A percentile compares a stretch with the other conserved stretches of the same genome.
Evolutionary conservation across 2,888 invertebrate species (phyloP).

Genomic region (Xylota sylvarum): DNA sequence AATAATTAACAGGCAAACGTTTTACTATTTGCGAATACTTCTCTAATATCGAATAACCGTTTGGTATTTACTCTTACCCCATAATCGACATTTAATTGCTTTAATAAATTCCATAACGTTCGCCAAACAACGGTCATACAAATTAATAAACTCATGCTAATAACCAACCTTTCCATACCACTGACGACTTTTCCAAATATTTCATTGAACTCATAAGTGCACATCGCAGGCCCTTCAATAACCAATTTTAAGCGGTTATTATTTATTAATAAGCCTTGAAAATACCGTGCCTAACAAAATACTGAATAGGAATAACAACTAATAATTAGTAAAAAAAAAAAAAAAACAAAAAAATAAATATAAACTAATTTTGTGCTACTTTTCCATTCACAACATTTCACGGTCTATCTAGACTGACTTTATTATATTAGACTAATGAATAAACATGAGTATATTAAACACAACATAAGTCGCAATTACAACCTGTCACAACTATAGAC

Average conservation of each 20-base stretch:
- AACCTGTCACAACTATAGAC: constrained; percentile 13
- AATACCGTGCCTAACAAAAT: constrained; percentile 30
- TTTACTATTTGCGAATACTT: constrained; percentile 1
- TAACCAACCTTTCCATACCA: constrained; percentile 50
- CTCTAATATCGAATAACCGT: not conserved
- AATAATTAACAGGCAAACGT: constrained; percentile 30
- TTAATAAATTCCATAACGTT: constrained; percentile 42
- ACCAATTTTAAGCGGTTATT: constrained; percentile 53
- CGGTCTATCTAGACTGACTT: not conserved
- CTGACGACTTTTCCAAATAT: constrained; percentile 19
- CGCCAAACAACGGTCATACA: constrained; percentile 20
- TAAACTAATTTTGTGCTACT: constrained; percentile 10
- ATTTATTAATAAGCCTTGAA: constrained; percentile 36
- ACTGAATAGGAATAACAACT: constrained; percentile 7
- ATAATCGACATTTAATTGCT: constrained; percentile 59
- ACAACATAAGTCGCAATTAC: constrained; percentile 50
- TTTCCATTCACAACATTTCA: constrained; percentile 36
- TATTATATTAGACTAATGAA: constrained; percentile 19
- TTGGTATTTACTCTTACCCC: constrained; percentile 21
- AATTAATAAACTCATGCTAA: constrained; percentile 66
- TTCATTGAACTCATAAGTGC: constrained; percentile 8
- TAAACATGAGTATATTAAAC: constrained; percentile 40
- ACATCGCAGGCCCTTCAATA: constrained; percentile 19
- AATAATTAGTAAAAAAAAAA: constrained; percentile 25
- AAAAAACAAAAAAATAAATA: not conserved